These are phyloP conservation scores for Subacronicta megacephala DNA, from an alignment of 2,888 invertebrate species.

Conservation along the genomic window DNA sequence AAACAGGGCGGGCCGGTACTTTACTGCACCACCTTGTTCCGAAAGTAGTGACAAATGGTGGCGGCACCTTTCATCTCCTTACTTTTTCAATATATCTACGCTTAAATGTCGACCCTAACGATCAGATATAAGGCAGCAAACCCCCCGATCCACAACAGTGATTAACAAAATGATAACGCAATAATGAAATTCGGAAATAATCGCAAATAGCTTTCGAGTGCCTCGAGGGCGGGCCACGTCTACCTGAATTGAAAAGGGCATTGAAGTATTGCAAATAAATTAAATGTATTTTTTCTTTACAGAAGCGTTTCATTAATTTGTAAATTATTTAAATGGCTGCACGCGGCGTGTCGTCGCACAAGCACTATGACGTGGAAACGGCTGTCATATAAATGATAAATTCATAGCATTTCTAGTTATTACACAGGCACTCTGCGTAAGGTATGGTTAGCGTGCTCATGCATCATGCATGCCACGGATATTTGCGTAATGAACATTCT, in stretches of 20 bases:
- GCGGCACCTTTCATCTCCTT: constrained; percentile 87
- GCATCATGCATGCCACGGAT: constrained; percentile 66
- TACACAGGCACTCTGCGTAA: constrained; percentile 57
- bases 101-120: constrained; percentile 64
- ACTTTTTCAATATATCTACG: constrained; percentile 52
- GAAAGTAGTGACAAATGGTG: constrained; percentile 87
- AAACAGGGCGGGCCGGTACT: constrained; percentile 85
- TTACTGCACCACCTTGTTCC: constrained; percentile 84
- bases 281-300: constrained; percentile 56
- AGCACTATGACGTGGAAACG: constrained; percentile 37
- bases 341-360: constrained; percentile 29
- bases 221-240: constrained; percentile 68
- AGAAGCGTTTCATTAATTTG: constrained; percentile 52
- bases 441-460: constrained; percentile 65
- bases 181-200: constrained; percentile 87
- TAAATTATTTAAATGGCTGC: constrained; percentile 51
- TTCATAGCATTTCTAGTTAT: constrained; percentile 65
- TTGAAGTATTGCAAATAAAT: constrained; percentile 70
- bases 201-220: constrained; percentile 83
- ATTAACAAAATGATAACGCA: constrained; percentile 84
- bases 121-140: constrained; percentile 54
- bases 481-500: constrained; percentile 71
- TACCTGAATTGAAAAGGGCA: constrained; percentile 76
- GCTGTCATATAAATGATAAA: constrained; percentile 61
- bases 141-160: constrained; percentile 48